Percentiles rank a stretch among this genome's conserved stretches.
These are phyloP conservation scores for Labroides dimidiatus DNA, from an alignment of 2,797 vertebrate genomes.

Conservation along the genomic window DNA sequence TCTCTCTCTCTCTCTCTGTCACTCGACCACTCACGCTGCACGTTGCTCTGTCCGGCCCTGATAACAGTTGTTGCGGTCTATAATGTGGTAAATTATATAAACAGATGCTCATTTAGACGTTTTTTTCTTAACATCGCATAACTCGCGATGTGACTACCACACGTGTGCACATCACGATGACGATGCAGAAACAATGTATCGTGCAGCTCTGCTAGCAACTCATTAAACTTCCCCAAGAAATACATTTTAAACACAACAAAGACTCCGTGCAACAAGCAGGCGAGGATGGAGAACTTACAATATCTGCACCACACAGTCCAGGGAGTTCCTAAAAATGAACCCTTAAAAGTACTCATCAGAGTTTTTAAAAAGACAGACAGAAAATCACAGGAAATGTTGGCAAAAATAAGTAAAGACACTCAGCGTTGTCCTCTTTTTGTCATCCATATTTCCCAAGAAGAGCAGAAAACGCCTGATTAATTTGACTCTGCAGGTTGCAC, in stretches of 20 bases:
- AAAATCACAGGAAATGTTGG: background rate
- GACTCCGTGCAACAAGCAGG: conserved; percentile 26
- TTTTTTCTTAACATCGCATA: too few species aligned
- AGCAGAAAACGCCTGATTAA: background rate
- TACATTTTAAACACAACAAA: conserved; percentile 26
- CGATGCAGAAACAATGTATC: too few species aligned
- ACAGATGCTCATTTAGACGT: too few species aligned
- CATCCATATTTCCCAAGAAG: background rate
- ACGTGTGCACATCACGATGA: too few species aligned
- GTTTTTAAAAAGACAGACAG: background rate
- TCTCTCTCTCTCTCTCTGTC: too few species aligned
- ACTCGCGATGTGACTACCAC: too few species aligned
- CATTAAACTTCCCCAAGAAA: conserved; percentile 10
- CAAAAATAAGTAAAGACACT: background rate
- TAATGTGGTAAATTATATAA: too few species aligned
- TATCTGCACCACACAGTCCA: conserved; percentile 1
- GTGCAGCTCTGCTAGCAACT: too few species aligned
- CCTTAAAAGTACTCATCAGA: background rate
- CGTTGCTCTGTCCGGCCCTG: too few species aligned
- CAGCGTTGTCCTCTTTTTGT: background rate
- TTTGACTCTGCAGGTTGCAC: background rate
- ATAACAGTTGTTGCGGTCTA: too few species aligned
- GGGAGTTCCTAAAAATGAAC: background rate
- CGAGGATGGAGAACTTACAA: conserved; percentile 24
- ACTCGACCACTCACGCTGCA: too few species aligned